These are phyloP conservation scores for Lasioglossum morio DNA, from an alignment of 2,888 invertebrate genomes.

Conservation along the genomic window DNA sequence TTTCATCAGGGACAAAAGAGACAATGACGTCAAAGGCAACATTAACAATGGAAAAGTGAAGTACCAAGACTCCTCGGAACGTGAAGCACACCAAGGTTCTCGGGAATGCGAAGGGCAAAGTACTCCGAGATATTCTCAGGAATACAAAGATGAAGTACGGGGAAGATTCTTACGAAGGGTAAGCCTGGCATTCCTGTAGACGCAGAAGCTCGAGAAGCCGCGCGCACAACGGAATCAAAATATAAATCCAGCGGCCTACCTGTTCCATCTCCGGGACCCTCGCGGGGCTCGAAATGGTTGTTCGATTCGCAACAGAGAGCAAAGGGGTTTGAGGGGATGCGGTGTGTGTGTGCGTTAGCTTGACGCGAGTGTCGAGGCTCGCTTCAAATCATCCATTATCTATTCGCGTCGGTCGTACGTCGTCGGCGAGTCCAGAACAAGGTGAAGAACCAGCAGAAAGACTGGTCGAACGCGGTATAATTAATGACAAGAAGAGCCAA, in stretches of 20 bases:
- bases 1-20: too few relatives aligned
- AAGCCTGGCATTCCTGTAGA: neutral
- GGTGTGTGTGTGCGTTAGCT: neutral
- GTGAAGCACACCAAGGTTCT: neutral
- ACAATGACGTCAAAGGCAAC: too few relatives aligned
- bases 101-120: neutral
- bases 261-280: neutral
- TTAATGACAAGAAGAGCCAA: constrained; percentile 66
- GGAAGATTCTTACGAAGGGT: neutral
- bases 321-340: neutral
- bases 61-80: too few relatives aligned
- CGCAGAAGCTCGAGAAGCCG: neutral
- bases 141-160: constrained; percentile 4
- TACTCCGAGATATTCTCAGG: neutral
- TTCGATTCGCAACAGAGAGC: neutral
- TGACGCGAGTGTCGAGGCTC: neutral
- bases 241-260: neutral
- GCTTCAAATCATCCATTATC: constrained; percentile 29
- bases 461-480: constrained; percentile 61
- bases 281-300: neutral
- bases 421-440: constrained; percentile 19
- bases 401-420: constrained; percentile 16
- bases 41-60: too few relatives aligned
- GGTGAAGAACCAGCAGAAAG: constrained; percentile 42
- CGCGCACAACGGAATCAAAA: neutral